Evolutionary conservation across 1,140 invertebrate genomes (phyloP).

Genomic region (Paraescarpia echinospica): DNA sequence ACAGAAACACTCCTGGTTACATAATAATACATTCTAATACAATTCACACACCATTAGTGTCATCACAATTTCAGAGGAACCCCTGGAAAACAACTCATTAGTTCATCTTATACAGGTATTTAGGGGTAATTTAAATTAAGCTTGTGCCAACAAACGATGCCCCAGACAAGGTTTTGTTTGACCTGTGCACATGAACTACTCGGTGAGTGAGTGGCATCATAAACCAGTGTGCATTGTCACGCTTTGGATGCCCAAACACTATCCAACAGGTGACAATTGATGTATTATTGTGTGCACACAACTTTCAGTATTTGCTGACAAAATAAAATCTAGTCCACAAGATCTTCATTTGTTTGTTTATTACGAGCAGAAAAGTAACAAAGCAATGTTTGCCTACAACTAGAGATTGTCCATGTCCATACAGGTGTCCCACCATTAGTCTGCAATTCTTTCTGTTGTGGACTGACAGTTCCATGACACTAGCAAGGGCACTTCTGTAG

Average conservation of each 20-base stretch:
- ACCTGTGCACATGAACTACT: background rate
- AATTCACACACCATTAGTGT: background rate
- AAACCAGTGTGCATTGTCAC: background rate
- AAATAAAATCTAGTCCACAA: constrained; percentile 5
- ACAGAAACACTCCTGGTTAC: background rate
- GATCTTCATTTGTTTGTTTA: background rate
- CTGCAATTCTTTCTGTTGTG: background rate
- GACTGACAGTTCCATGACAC: background rate
- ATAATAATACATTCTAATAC: background rate
- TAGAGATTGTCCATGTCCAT: background rate
- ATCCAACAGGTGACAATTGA: background rate
- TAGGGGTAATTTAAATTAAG: background rate
- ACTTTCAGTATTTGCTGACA: constrained; percentile 1
- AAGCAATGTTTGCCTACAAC: background rate
- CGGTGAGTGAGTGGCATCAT: background rate
- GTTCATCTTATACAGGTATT: background rate
- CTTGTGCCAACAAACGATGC: background rate
- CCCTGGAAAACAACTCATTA: background rate
- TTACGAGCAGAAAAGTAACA: background rate
- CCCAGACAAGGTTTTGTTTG: background rate
- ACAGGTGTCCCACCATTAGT: background rate
- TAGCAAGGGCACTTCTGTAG: too few relatives aligned
- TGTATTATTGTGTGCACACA: background rate
- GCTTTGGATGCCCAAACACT: background rate
- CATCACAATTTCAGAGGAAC: background rate